phyloP scores from a whole-genome alignment of 2,888 invertebrate species.

The Psococerastis gibbosa region DNA sequence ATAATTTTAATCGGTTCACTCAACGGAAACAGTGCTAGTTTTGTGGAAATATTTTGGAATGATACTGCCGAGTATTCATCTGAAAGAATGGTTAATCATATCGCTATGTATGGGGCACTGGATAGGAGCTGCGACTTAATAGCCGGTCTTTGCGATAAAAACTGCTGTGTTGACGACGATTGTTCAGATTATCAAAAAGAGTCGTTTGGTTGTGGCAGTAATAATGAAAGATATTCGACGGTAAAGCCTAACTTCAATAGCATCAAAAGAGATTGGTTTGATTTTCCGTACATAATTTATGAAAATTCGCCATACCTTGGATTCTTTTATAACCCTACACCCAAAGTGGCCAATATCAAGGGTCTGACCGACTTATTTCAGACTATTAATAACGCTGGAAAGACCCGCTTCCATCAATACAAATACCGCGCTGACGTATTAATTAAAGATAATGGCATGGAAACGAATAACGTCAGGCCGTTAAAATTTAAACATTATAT shows the following conservation, averaged over 20 bases:
- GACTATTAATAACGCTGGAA: neutral
- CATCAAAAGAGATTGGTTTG: neutral
- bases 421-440: neutral
- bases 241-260: neutral
- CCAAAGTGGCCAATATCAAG: slow-evolving; percentile 12
- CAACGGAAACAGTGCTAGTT: too few relatives aligned
- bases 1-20: too few relatives aligned
- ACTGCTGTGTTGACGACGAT: slow-evolving; percentile 15
- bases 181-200: slow-evolving; percentile 13
- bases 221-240: too few relatives aligned
- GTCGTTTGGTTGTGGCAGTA: too few relatives aligned
- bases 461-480: neutral
- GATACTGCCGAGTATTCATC: too few relatives aligned
- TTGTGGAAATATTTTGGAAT: too few relatives aligned
- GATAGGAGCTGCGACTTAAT: slow-evolving; percentile 16
- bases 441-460: neutral
- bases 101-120: too few relatives aligned
- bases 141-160: slow-evolving; percentile 13
- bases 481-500: too few relatives aligned
- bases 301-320: slow-evolving; percentile 15
- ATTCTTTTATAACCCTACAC: slow-evolving; percentile 10
- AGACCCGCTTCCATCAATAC: neutral
- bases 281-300: slow-evolving; percentile 10
- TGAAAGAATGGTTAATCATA: too few relatives aligned
- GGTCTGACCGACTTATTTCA: slow-evolving; percentile 4